phyloP scores from a whole-genome alignment of 2,797 vertebrate genomes.

The Mormyrus proboscirostris region DNA sequence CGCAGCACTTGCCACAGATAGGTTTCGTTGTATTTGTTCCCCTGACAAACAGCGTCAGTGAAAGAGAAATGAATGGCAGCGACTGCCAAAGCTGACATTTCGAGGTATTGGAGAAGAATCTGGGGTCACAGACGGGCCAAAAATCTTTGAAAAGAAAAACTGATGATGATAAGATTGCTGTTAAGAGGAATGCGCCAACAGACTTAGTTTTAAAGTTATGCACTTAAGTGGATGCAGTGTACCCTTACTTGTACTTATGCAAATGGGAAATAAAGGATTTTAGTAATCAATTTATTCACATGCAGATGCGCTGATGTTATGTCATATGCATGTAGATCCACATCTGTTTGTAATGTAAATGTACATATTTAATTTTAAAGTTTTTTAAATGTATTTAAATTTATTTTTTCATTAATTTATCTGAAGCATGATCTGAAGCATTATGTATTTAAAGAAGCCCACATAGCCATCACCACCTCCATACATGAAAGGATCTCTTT shows the following conservation, averaged over 20 bases:
- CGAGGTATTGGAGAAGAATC: neutral
- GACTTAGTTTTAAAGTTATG: neutral
- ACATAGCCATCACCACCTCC: neutral
- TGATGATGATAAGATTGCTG: neutral
- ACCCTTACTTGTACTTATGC: neutral
- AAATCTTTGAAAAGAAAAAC: neutral
- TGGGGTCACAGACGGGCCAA: neutral
- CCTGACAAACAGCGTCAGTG: neutral
- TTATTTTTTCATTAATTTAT: neutral
- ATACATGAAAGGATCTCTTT: neutral
- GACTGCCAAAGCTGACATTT: constrained; percentile 3
- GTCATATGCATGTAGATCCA: neutral
- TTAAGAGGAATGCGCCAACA: neutral
- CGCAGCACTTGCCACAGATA: neutral
- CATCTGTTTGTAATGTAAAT: neutral
- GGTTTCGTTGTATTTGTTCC: neutral
- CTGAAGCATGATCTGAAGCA: neutral
- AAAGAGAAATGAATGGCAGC: constrained; percentile 10
- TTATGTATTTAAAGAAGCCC: neutral
- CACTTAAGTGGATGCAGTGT: neutral
- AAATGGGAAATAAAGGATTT: neutral
- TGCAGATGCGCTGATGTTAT: neutral
- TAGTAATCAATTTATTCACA: neutral
- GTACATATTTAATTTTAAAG: neutral
- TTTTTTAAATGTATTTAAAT: neutral